Evolutionary conservation across 2,113 vertebrate species (phyloP).

Genomic region (Lycocorax pyrrhopterus): DNA sequence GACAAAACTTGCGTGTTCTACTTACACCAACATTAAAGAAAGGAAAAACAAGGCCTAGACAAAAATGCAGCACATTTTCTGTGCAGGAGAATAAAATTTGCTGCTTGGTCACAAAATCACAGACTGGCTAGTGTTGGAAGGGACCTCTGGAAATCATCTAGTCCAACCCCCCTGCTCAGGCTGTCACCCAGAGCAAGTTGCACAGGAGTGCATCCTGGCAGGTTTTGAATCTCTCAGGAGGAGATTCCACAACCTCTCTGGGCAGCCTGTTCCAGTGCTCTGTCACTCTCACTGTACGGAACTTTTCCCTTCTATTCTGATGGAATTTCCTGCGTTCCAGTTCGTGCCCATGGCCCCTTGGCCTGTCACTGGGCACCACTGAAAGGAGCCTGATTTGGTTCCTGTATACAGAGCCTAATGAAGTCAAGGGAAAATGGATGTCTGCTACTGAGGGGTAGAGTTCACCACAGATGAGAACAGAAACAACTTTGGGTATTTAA

Average conservation of each 20-base stretch:
- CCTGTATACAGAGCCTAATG: not conserved
- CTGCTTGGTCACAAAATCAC: not conserved
- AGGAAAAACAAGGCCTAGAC: not conserved
- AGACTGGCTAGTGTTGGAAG: not conserved
- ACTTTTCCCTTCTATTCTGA: not conserved
- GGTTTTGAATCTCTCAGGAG: not conserved
- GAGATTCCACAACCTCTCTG: not conserved
- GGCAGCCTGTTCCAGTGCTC: not conserved
- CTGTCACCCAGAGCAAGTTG: not conserved
- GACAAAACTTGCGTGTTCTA: not conserved
- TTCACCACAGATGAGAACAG: not conserved
- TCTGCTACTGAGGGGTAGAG: not conserved
- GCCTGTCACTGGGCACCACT: not conserved
- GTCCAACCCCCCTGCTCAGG: not conserved
- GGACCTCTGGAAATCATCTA: not conserved
- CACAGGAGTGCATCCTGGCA: not conserved
- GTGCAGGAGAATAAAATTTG: not conserved
- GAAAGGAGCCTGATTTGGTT: not conserved
- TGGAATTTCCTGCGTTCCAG: not conserved
- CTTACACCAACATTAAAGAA: not conserved
- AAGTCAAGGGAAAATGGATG: not conserved
- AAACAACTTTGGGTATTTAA: not conserved
- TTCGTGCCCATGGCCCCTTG: not conserved
- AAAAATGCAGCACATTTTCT: not conserved
- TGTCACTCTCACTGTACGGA: not conserved